A percentile compares a stretch with the other conserved stretches of the same genome.
phyloP scores from a whole-genome alignment of 1,140 invertebrate species.

The Drosophila setifemur region DNA sequence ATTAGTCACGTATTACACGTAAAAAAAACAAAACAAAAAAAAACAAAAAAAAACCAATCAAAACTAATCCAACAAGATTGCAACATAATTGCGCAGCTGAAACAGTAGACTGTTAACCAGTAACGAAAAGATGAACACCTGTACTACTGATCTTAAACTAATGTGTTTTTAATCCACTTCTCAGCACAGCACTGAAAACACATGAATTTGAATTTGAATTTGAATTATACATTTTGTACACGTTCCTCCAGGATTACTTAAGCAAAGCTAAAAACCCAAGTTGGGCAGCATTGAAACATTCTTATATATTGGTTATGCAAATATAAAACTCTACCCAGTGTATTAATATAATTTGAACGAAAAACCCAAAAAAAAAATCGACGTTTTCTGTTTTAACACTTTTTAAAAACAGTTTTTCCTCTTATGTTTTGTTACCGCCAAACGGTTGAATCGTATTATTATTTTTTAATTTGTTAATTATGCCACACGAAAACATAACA shows the following conservation, averaged over 20 bases:
- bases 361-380: not conserved
- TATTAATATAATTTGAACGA: constrained; percentile 24
- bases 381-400: constrained; percentile 29
- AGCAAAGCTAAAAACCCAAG: constrained; percentile 17
- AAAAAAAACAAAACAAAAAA: constrained; percentile 10
- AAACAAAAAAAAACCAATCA: constrained; percentile 29
- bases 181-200: constrained; percentile 6
- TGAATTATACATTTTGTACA: constrained; percentile 44
- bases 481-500: constrained; percentile 35
- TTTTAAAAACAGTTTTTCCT: constrained; percentile 3
- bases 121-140: constrained; percentile 24
- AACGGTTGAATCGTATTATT: constrained; percentile 72
- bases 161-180: constrained; percentile 46
- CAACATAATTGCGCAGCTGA: constrained; percentile 36
- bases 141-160: constrained; percentile 42
- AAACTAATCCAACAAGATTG: constrained; percentile 48
- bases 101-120: constrained; percentile 22
- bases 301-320: constrained; percentile 7
- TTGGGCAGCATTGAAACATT: constrained; percentile 18
- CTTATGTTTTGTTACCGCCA: not conserved
- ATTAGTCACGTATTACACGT: constrained; percentile 50
- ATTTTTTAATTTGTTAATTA: constrained; percentile 67
- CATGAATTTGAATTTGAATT: constrained; percentile 19
- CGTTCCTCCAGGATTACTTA: constrained; percentile 58
- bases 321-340: constrained; percentile 46